Percentiles rank a stretch among this genome's conserved stretches.
phyloP scores from a whole-genome alignment of 1,140 invertebrate species.

The Temnothorax nylanderi region DNA sequence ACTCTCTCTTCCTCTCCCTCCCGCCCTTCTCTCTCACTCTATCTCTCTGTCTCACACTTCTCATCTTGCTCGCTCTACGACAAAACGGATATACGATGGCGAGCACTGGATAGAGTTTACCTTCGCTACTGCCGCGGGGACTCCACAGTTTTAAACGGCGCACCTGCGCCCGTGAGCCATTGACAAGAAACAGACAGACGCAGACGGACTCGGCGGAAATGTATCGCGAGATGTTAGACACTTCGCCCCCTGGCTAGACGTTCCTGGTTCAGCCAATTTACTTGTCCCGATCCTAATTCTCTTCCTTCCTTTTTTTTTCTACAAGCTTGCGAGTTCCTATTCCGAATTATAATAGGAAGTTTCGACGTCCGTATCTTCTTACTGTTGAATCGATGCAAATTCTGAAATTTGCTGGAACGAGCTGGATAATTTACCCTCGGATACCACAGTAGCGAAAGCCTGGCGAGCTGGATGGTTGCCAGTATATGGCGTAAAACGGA shows the following conservation, averaged over 20 bases:
- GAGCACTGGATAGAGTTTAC: constrained; percentile 62
- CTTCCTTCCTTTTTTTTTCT: background rate
- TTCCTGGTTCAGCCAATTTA: constrained; percentile 10
- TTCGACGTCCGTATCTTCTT: background rate
- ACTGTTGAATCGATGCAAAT: background rate
- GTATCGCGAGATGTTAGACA: constrained; percentile 13
- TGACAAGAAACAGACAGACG: constrained; percentile 27
- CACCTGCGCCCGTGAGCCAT: constrained; percentile 52
- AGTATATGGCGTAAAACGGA: background rate
- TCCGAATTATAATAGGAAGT: background rate
- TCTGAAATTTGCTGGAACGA: background rate
- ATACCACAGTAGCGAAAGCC: background rate
- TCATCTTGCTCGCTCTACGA: constrained; percentile 28
- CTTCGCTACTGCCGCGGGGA: constrained; percentile 43
- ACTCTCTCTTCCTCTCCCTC: constrained; percentile 9
- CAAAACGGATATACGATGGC: constrained; percentile 56
- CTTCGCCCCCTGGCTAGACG: background rate
- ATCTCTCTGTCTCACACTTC: background rate
- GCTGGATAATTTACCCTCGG: background rate
- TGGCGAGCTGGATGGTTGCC: constrained; percentile 19
- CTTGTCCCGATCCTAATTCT: background rate
- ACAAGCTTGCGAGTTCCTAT: background rate
- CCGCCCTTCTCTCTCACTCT: background rate
- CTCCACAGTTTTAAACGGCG: constrained; percentile 57
- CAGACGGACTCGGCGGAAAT: background rate